These are phyloP conservation scores for Cardiocondyla obscurior DNA, from an alignment of 1,140 invertebrate species.

Conservation along the genomic window DNA sequence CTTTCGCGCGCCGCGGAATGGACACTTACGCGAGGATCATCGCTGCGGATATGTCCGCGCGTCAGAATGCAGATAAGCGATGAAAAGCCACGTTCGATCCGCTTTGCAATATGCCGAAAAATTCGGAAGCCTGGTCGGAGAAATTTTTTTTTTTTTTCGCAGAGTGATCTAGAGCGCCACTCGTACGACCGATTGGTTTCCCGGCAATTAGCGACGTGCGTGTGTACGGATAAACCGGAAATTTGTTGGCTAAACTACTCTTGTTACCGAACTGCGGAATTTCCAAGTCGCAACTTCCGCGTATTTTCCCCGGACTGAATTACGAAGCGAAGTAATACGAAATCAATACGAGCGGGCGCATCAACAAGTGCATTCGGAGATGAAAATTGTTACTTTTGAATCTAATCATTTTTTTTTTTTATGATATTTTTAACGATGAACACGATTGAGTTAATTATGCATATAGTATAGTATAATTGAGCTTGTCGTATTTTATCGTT, in stretches of 20 bases:
- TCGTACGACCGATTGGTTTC: conserved; percentile 44
- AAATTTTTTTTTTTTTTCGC: conserved; percentile 34
- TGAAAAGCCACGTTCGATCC: conserved; percentile 16
- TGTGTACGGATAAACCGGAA: conserved; percentile 3
- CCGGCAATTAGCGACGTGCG: conserved; percentile 14
- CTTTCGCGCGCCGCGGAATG: conserved; percentile 3
- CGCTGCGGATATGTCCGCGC: background rate
- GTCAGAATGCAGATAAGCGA: conserved; percentile 35
- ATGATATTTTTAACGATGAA: too few species aligned
- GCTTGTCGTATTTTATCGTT: too few species aligned
- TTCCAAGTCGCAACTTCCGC: background rate
- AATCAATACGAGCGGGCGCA: background rate
- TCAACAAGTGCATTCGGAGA: background rate
- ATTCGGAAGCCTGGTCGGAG: conserved; percentile 15
- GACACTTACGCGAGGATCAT: conserved; percentile 43
- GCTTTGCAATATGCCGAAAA: conserved; percentile 28
- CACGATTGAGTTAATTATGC: too few species aligned
- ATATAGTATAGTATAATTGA: too few species aligned
- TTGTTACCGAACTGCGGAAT: conserved; percentile 15
- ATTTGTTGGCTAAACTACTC: conserved; percentile 13
- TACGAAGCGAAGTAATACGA: background rate
- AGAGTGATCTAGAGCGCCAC: background rate
- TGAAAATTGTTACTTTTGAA: background rate
- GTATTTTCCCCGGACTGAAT: background rate
- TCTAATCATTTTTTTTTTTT: background rate